Evolutionary conservation across 1,140 invertebrate genomes (phyloP).

Genomic region (Stegodyphus dumicola): DNA sequence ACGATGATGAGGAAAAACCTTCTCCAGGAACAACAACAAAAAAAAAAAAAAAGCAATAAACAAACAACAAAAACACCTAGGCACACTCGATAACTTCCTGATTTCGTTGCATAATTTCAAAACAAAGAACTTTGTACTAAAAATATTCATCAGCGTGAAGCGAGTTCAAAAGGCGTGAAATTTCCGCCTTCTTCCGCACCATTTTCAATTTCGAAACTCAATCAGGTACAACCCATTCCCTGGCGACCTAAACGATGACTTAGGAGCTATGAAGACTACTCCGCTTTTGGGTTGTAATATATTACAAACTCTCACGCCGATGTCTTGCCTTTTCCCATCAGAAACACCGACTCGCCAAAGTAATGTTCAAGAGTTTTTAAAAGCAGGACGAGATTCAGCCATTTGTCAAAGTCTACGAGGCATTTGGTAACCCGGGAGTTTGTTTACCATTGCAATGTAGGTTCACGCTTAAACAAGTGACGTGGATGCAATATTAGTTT

Average conservation of each 20-base stretch:
- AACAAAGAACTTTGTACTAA: not conserved
- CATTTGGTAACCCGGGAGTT: conserved; percentile 27
- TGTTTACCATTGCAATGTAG: conserved; percentile 29
- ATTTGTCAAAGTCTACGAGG: conserved; percentile 51
- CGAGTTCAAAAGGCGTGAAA: not conserved
- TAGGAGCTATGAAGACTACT: not conserved
- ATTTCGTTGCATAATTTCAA: too few relatives aligned
- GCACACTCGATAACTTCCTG: too few relatives aligned
- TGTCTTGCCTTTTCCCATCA: not conserved
- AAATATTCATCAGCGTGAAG: not conserved
- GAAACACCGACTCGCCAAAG: not conserved
- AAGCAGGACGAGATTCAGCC: conserved; percentile 29
- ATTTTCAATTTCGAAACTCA: conserved; percentile 49
- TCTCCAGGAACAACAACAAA: too few relatives aligned
- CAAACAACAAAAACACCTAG: too few relatives aligned
- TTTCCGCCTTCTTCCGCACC: not conserved
- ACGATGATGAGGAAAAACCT: too few relatives aligned
- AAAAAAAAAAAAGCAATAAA: too few relatives aligned
- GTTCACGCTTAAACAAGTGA: too few relatives aligned
- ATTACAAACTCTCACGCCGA: conserved; percentile 3
- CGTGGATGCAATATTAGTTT: too few relatives aligned
- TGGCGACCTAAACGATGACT: too few relatives aligned
- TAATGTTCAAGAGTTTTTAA: conserved; percentile 42
- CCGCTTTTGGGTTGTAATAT: conserved; percentile 7
- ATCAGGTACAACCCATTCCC: not conserved